Evolutionary conservation across 2,797 vertebrate species (phyloP).

Genomic region (Mormyrops attenuatus): DNA sequence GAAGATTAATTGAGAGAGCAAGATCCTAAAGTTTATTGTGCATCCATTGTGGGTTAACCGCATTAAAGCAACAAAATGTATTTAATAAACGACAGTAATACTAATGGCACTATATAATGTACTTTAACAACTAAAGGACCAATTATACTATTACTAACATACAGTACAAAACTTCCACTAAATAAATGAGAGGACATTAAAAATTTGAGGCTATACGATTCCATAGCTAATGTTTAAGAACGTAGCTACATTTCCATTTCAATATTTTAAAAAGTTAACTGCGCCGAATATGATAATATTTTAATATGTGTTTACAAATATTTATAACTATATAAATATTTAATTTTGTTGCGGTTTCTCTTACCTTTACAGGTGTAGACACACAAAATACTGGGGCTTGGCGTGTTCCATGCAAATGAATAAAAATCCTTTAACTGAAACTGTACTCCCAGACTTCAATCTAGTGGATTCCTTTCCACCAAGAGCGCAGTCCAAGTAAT

Average conservation of each 20-base stretch:
- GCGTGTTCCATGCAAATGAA: slow-evolving; percentile 1
- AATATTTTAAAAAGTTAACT: not conserved
- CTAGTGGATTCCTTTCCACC: slow-evolving; percentile 16
- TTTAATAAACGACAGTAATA: not conserved
- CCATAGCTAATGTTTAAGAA: not conserved
- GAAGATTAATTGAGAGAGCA: not conserved
- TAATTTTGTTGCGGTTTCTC: not conserved
- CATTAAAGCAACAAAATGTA: slow-evolving; percentile 3
- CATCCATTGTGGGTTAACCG: not conserved
- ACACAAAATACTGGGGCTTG: not conserved
- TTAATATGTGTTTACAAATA: not conserved
- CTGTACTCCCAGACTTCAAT: slow-evolving; percentile 12
- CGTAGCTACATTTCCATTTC: not conserved
- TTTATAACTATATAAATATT: not conserved
- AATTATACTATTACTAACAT: not conserved
- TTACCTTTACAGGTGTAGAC: slow-evolving; percentile 43
- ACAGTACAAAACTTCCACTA: not conserved
- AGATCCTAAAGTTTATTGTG: not conserved
- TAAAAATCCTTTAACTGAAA: slow-evolving; percentile 18
- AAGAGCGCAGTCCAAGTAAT: slow-evolving; percentile 27
- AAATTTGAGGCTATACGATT: not conserved
- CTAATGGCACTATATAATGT: not conserved
- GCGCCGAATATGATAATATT: not conserved
- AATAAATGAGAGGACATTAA: not conserved
- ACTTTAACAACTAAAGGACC: not conserved